Percentiles rank a stretch among this genome's conserved stretches.
phyloP scores from a whole-genome alignment of 1,140 invertebrate genomes.

The Anastrepha obliqua region DNA sequence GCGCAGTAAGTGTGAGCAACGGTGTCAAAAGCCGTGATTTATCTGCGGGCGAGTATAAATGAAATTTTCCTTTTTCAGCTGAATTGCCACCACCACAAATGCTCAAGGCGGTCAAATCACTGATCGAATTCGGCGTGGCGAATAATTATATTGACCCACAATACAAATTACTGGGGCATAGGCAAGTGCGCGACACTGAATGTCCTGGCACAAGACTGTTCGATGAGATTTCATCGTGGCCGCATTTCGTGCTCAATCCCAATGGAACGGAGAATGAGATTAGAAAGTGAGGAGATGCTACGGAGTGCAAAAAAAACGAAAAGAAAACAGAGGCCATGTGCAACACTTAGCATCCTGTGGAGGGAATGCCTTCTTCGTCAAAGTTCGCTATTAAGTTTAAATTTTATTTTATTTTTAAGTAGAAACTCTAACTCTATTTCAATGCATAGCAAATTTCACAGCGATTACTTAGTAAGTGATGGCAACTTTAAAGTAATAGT shows the following conservation, averaged over 20 bases:
- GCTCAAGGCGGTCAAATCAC: conserved; percentile 77
- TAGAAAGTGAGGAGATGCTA: background rate
- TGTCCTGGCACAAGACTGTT: conserved; percentile 82
- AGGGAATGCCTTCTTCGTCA: background rate
- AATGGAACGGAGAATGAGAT: conserved; percentile 55
- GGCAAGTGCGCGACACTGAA: conserved; percentile 81
- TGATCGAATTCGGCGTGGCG: conserved; percentile 80
- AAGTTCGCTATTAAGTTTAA: conserved; percentile 49
- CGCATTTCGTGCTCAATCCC: conserved; percentile 75
- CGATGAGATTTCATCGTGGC: conserved; percentile 80
- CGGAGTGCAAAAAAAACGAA: background rate
- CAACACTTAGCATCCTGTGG: background rate
- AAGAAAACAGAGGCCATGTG: background rate
- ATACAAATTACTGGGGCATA: conserved; percentile 82
- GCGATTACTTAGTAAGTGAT: no score
- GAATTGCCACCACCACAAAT: conserved; percentile 78
- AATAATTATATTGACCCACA: conserved; percentile 77
- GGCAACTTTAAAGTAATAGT: no score
- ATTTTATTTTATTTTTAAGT: background rate
- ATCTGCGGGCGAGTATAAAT: background rate
- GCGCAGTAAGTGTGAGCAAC: conserved; percentile 74
- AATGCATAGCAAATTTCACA: background rate
- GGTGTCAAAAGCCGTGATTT: conserved; percentile 21
- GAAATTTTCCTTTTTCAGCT: conserved; percentile 72
- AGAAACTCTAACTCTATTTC: background rate